phyloP scores from a whole-genome alignment of 2,888 invertebrate species.

The Cataglyphis rosenhaueri region DNA sequence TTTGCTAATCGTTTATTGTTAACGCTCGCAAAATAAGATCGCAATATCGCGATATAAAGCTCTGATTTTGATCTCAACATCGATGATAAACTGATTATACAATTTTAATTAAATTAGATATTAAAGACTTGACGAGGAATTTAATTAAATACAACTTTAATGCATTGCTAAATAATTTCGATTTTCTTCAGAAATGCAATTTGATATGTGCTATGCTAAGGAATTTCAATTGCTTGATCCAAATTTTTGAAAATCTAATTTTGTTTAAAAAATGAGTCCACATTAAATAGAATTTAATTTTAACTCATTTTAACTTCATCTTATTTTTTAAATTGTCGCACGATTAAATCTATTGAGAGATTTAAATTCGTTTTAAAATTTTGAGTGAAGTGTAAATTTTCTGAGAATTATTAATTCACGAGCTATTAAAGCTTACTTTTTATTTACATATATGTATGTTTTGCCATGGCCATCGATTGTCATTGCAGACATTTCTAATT shows the following conservation, averaged over 20 bases:
- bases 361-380: neutral
- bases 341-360: neutral
- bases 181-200: neutral
- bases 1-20: neutral
- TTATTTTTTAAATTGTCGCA: neutral
- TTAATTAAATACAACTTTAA: neutral
- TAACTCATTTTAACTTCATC: neutral
- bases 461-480: neutral
- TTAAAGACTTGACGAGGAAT: neutral
- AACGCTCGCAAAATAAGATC: neutral
- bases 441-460: neutral
- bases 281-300: neutral
- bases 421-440: neutral
- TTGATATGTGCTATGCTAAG: neutral
- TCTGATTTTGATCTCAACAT: neutral
- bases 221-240: neutral
- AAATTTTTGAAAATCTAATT: constrained; percentile 1
- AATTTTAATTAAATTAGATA: neutral
- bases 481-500: neutral
- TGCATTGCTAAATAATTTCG: neutral
- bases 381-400: neutral
- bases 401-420: neutral
- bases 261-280: neutral
- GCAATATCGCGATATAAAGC: neutral
- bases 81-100: neutral